These are phyloP conservation scores for Morpho deidamia DNA, from an alignment of 2,888 invertebrate species.

Conservation along the genomic window DNA sequence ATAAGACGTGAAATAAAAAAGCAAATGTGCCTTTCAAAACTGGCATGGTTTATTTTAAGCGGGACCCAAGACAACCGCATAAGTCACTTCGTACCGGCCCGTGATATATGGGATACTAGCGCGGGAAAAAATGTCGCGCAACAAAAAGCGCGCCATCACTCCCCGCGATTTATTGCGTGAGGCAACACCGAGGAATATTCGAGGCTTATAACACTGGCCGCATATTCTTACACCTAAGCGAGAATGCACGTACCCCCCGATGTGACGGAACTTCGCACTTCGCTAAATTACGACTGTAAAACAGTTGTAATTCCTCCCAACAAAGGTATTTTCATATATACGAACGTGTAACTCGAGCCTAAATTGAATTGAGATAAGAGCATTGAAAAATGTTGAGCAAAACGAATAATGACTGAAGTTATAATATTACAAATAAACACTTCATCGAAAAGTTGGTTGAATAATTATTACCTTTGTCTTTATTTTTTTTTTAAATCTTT, in stretches of 20 bases:
- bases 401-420: conserved; percentile 12
- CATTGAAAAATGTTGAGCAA: conserved; percentile 13
- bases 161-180: conserved; percentile 66
- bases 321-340: conserved; percentile 11
- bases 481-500: too few relatives aligned
- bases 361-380: conserved; percentile 23
- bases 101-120: conserved; percentile 72
- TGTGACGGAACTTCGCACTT: conserved; percentile 75
- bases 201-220: conserved; percentile 48
- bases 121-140: conserved; percentile 76
- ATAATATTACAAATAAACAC: conserved; percentile 12
- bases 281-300: conserved; percentile 67
- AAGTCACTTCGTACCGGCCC: conserved; percentile 52
- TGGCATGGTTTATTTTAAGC: conserved; percentile 41
- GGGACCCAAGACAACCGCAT: conserved; percentile 46
- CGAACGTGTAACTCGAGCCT: conserved; percentile 19
- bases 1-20: conserved; percentile 18
- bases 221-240: conserved; percentile 63
- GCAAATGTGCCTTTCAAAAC: conserved; percentile 31
- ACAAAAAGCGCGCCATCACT: conserved; percentile 72
- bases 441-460: background rate
- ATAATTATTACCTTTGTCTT: too few relatives aligned
- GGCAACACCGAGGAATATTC: conserved; percentile 65
- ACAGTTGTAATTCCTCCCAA: conserved; percentile 38
- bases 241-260: conserved; percentile 69